These are phyloP conservation scores for Mesorhabditis sp. DNA, from an alignment of 2,888 invertebrate species.

Conservation along the genomic window DNA sequence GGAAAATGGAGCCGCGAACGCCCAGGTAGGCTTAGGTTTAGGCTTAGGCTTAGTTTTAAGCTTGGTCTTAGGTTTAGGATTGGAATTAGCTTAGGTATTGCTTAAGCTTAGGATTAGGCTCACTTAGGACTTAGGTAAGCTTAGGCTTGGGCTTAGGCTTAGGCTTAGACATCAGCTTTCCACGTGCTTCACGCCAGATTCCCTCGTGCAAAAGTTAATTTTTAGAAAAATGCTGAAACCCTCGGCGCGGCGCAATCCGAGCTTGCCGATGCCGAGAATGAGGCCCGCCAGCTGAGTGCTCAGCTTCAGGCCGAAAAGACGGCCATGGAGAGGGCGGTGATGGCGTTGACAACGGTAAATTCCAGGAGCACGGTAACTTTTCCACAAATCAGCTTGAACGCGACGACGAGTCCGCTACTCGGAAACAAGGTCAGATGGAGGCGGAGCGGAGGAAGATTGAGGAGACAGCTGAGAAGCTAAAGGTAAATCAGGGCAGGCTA, in stretches of 20 bases:
- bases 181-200: no score
- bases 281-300: slow-evolving; percentile 13
- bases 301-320: slow-evolving; percentile 21
- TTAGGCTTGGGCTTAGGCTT: no score
- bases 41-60: background rate
- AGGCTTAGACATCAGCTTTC: no score
- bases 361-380: background rate
- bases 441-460: slow-evolving; percentile 64
- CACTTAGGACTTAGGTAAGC: no score
- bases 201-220: background rate
- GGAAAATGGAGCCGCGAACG: slow-evolving; percentile 37
- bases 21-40: slow-evolving; percentile 17
- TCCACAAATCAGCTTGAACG: background rate
- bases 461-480: slow-evolving; percentile 66
- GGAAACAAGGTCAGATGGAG: slow-evolving; percentile 63
- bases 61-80: background rate
- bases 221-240: background rate
- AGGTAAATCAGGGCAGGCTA: background rate
- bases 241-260: background rate
- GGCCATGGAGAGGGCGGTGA: slow-evolving; percentile 27
- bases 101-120: background rate
- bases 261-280: slow-evolving; percentile 8
- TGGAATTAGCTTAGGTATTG: background rate
- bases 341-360: slow-evolving; percentile 24
- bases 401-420: background rate